Percentiles rank a stretch among this genome's conserved stretches.
Evolutionary conservation across 1,140 invertebrate genomes (phyloP).

Genomic region (Leguminivora glycinivorella): DNA sequence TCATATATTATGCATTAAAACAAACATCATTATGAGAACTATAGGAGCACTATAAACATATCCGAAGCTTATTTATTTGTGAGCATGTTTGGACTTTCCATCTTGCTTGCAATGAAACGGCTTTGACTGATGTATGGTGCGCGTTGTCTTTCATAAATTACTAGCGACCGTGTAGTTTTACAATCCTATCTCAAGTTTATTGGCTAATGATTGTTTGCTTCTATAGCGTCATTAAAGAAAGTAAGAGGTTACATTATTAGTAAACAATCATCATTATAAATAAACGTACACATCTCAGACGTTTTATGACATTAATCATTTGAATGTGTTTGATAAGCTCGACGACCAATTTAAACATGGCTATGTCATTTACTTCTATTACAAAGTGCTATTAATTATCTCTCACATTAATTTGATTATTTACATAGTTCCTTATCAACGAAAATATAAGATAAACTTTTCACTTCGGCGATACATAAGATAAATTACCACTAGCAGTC

Average conservation of each 20-base stretch:
- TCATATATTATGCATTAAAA: conserved; percentile 15
- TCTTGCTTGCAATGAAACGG: conserved; percentile 19
- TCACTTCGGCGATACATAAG: no score
- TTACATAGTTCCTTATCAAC: no score
- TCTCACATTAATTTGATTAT: no score
- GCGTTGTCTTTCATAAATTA: conserved; percentile 24
- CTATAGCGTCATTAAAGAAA: conserved; percentile 13
- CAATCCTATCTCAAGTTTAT: conserved; percentile 11
- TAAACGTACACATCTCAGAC: not conserved
- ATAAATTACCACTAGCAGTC: no score
- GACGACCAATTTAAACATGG: not conserved
- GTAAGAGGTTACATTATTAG: not conserved
- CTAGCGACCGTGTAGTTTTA: conserved; percentile 14
- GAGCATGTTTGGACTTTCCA: not conserved
- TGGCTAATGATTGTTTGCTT: conserved; percentile 9
- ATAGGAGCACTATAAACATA: not conserved
- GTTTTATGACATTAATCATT: not conserved
- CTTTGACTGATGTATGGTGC: conserved; percentile 17
- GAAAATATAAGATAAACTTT: no score
- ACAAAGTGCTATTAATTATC: no score
- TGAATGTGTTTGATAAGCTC: not conserved
- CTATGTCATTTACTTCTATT: no score
- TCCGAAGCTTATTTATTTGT: conserved; percentile 7
- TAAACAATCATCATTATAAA: not conserved
- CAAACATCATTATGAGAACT: conserved; percentile 10